Conservation (phyloP, 2,888 invertebrate genomes). For the Oegoconia quadripuncta region DNA sequence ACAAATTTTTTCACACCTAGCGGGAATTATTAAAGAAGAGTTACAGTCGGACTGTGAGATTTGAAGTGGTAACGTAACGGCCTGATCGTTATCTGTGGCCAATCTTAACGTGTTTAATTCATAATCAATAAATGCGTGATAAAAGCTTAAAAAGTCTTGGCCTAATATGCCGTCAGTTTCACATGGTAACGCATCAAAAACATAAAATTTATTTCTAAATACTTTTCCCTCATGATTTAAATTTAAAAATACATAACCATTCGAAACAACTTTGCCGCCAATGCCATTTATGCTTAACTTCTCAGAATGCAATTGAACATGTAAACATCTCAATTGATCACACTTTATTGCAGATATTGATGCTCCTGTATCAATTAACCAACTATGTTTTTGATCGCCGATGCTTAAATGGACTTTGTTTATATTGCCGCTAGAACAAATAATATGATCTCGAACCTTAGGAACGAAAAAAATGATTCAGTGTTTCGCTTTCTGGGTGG, state of each 20-base stretch:
- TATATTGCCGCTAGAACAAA: too few species aligned
- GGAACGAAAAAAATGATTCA: too few species aligned
- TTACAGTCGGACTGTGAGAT: too few species aligned
- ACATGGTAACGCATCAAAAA: not conserved
- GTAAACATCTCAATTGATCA: not conserved
- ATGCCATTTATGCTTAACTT: not conserved
- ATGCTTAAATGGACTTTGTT: too few species aligned
- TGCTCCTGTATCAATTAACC: not conserved
- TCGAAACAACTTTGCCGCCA: not conserved
- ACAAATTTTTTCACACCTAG: not conserved
- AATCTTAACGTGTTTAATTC: not conserved
- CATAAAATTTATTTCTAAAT: not conserved
- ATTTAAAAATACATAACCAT: not conserved
- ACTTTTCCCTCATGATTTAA: too few species aligned
- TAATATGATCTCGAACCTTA: too few species aligned
- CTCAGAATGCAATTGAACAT: not conserved
- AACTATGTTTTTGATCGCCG: too few species aligned
- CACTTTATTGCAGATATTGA: not conserved
- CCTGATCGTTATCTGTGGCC: too few species aligned
- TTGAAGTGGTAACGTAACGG: too few species aligned
- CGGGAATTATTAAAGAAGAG: too few species aligned
- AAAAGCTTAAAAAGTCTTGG: not conserved
- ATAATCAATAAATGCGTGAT: not conserved
- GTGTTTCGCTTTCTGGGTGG: not conserved
- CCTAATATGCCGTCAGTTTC: not conserved